A percentile compares a stretch with the other conserved stretches of the same genome.
Conservation (phyloP, 2,797 vertebrate species). For the Toxotes lorentzi region DNA sequence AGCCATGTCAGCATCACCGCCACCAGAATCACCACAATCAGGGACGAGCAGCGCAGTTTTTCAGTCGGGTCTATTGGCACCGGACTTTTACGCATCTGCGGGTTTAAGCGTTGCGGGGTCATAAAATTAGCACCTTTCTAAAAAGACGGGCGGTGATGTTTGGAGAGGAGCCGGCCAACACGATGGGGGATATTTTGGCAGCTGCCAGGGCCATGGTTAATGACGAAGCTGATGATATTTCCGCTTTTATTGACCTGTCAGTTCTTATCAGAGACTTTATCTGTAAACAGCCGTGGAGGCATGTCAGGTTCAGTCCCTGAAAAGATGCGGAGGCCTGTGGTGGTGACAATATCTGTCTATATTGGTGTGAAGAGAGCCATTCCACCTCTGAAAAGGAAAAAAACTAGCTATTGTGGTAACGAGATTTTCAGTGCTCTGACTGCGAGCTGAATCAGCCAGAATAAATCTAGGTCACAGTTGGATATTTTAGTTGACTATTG, state of each 20-base stretch:
- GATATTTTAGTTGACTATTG: conserved; percentile 22
- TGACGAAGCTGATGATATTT: conserved; percentile 81
- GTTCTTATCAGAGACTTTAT: conserved; percentile 82
- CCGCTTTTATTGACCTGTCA: conserved; percentile 87
- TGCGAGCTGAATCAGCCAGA: conserved; percentile 15
- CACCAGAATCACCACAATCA: conserved; percentile 29
- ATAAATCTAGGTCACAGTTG: conserved; percentile 12
- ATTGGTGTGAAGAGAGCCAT: neutral
- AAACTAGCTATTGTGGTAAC: neutral
- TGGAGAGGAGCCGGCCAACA: conserved; percentile 73
- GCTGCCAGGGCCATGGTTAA: conserved; percentile 75
- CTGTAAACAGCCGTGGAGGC: conserved; percentile 62
- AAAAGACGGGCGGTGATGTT: conserved; percentile 74
- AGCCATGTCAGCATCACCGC: conserved; percentile 31
- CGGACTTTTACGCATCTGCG: conserved; percentile 74
- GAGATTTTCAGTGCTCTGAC: neutral
- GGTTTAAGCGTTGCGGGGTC: conserved; percentile 75
- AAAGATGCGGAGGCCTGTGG: conserved; percentile 69
- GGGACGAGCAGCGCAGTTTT: conserved; percentile 29
- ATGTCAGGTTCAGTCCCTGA: conserved; percentile 38
- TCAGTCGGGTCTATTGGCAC: conserved; percentile 39
- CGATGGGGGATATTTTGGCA: conserved; percentile 79
- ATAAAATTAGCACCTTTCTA: conserved; percentile 86
- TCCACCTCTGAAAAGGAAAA: neutral
- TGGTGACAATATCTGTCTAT: conserved; percentile 30